Evolutionary conservation across 1,140 invertebrate genomes (phyloP), one percentile per base, ranked within the genome.

Genomic region (Zelostemma sp.): DNA sequence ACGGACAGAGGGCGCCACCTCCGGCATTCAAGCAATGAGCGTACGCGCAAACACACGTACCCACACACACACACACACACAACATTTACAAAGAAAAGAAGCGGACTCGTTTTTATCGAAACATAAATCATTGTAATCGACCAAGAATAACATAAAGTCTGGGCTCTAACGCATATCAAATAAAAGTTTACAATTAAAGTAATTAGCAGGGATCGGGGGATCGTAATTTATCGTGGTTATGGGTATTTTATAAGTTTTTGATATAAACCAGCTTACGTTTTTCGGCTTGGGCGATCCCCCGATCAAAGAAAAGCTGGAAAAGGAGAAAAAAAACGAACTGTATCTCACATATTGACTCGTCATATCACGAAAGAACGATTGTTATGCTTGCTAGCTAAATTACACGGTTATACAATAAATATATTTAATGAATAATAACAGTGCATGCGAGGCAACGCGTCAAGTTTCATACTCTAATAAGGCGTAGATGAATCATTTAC

Each of bases 171-270:
- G 80, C 80, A 85, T 85, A 85, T 85, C 83, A 85, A 69, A 75
- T 41, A 67, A 70, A 69, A 77, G 61, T 64, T 75, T 64, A 75
- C 71, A 75, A 57, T 68, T 76, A 73, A 67, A 57, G 64, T 58
- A 61, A 61, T 55, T 61, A 59, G 74, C 79, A 79, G 79, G 75
- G 74, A 8, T 72, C 80, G 75, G 80, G 75, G 73, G 73, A 75
- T 65, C 61, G 55, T 74, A 58, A 73, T 46, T 60, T 60, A 73
- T 59, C 59, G 74, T 80, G 78, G 76, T 83, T 82, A 81, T 82
- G 80, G 77, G 74, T 83, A 83, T 83, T 85, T 84, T 84, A 84
- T 83, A 84, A 79, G 78, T 81, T 83, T n/a, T 83, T 83, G 78
- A 83, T 83, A 83, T 80, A 78, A 75, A 71, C 68, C 73, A 63